A percentile compares a stretch with the other conserved stretches of the same genome.
phyloP scores from a whole-genome alignment of 1,140 invertebrate species.

The Penaeus indicus region DNA sequence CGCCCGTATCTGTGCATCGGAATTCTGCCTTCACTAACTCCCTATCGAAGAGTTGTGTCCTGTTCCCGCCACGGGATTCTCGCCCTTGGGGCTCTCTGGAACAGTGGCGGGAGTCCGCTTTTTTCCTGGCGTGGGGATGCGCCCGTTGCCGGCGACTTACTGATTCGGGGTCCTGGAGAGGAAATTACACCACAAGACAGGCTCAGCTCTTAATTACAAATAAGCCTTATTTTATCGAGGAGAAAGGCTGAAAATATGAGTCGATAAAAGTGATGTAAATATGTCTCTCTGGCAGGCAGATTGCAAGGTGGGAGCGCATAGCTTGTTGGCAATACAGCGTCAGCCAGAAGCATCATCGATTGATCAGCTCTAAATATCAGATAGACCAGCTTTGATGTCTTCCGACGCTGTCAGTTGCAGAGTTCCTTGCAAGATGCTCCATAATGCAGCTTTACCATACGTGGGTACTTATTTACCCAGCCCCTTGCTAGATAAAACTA shows the following conservation, averaged over 20 bases:
- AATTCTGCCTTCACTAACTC: constrained; percentile 57
- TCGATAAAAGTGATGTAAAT: constrained; percentile 17
- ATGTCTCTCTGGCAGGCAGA: constrained; percentile 22
- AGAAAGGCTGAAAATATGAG: constrained; percentile 26
- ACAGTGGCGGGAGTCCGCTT: neutral
- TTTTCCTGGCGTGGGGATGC: constrained; percentile 8
- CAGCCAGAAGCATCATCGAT: constrained; percentile 53
- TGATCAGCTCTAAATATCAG: constrained; percentile 62
- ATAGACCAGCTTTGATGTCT: constrained; percentile 60
- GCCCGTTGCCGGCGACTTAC: constrained; percentile 24
- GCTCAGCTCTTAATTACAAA: constrained; percentile 47
- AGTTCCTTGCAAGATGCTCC: constrained; percentile 51
- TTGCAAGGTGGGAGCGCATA: constrained; percentile 18
- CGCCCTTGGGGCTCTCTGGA: neutral
- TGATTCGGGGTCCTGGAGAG: constrained; percentile 40
- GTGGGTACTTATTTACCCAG: constrained; percentile 32
- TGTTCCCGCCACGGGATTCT: neutral
- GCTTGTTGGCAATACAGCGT: constrained; percentile 54
- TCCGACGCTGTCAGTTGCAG: constrained; percentile 61
- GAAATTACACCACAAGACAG: constrained; percentile 58
- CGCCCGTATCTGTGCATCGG: constrained; percentile 59
- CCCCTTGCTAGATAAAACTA: constrained; percentile 50
- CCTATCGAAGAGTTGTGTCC: constrained; percentile 31
- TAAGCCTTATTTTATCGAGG: constrained; percentile 35
- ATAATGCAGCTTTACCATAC: constrained; percentile 59